These are phyloP conservation scores for Bradypus variegatus DNA, from an alignment of 2,797 vertebrate species.

Conservation along the genomic window DNA sequence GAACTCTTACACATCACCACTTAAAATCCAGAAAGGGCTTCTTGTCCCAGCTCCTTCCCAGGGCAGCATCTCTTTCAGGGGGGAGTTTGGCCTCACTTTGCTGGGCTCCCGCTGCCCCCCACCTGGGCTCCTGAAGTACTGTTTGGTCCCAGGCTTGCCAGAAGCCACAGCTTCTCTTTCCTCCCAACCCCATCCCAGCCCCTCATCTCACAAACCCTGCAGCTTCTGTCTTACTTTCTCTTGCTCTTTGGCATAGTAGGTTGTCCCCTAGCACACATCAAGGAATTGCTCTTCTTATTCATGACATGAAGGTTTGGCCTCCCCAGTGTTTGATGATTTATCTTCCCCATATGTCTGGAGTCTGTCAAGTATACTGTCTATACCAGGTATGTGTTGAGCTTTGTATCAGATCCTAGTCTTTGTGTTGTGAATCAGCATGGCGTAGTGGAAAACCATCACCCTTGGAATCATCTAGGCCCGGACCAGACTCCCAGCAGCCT, in stretches of 20 bases:
- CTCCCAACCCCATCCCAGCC: neutral
- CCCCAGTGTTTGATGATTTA: neutral
- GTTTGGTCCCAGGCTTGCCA: too few relatives aligned
- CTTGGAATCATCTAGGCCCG: neutral
- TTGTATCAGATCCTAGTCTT: neutral
- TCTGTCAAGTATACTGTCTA: neutral
- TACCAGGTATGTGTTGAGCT: neutral
- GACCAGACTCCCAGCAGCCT: neutral
- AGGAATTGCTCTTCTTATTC: neutral
- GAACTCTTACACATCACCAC: neutral
- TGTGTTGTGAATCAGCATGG: neutral
- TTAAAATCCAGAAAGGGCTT: neutral
- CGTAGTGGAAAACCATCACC: neutral
- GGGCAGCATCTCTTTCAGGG: neutral
- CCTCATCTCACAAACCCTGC: neutral
- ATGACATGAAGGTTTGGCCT: neutral
- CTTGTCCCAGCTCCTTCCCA: neutral
- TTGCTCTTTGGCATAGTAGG: neutral
- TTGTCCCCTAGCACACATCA: neutral
- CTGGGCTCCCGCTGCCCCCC: too few relatives aligned
- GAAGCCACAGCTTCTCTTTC: neutral
- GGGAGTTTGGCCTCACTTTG: neutral
- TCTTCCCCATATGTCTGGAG: neutral
- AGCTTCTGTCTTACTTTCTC: neutral
- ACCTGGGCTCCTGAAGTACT: neutral